Evolutionary conservation across 2,113 vertebrate genomes (phyloP), one percentile per base, ranked within the genome.

Genomic region (Prionailurus viverrinus): DNA sequence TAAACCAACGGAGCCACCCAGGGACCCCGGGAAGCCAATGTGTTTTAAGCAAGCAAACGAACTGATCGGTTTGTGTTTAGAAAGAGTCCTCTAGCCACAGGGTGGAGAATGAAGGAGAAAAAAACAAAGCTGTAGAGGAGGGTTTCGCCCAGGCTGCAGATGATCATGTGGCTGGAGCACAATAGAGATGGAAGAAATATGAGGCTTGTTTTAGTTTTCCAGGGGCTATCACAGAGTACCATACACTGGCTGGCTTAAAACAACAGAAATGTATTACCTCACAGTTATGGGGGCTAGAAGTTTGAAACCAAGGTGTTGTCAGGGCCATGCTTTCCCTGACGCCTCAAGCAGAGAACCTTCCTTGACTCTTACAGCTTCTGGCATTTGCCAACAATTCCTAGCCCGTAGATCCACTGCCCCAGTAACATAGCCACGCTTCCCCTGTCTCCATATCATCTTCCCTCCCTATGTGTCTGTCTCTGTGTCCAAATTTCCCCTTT

Each of bases 381-480:
- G 53, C 39, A 53, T 79, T 45, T 73, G 31, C 79, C 33, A 45
- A 36, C 4, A 25, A 2, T 36, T 23, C 6, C 8, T 1, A 8
- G 65, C 71, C 51, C 48, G 2, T 27, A 23, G 16, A 16, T 4
- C 5, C 27, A 36, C 14, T 3, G 9, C 63, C 41, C 9, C 16
- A 45, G 27, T 66, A 27, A 41, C 45, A 31, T 1, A 2, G 12
- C n/a, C 1, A 0, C 25, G 27, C 93, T 36, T 45, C 51, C 12
- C 13, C 61, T 23, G 1, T 27, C 31, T 53, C 36, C 79, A 36
- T 55, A 25, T 41, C 68, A 14, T 36, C 41, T 88, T 82, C 29
- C 23, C 48, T 91, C 66, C 65, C 3, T 18, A 10, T n/a, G 5
- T 21, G 18, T 71, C 33, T 69, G 33, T 73, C 29, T 66, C 58